Evolutionary conservation across 2,797 vertebrate genomes (phyloP), one percentile per base, ranked within the genome.

Genomic region (Tarsius wallacei): DNA sequence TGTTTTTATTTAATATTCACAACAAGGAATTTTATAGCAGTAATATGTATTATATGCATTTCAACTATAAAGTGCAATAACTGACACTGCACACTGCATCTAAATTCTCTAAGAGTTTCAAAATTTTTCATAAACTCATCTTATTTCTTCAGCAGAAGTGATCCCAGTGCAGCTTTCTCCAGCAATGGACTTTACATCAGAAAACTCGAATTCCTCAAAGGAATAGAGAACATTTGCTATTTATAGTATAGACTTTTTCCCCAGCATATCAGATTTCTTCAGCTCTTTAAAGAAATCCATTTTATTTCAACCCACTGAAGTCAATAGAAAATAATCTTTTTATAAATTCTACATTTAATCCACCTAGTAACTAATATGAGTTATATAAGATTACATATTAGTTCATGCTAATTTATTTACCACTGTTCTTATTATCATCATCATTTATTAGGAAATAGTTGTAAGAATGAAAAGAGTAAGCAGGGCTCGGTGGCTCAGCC

Each of bases 71-170:
- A 87, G 7, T 86, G 21, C n/a, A 96, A 78, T 64, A 89, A 28
- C 90, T 93, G 71, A 77, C 80, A 85, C 31, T 71, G 87, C 59
- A 93, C 17, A 87, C 28, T 70, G 22, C 61, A 89, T 84, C 81
- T 51, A 96, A 89, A 89, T 94, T 55, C 13, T 96, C 71, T 84
- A 97, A 95, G 36, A 57, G 36, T 78, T 93, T 87, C 89, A 86
- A 83, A 70, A 19, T 63, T 94, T 95, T 77, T 51, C 76, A 94
- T 59, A 94, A 96, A 76, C 14, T 64, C 47, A 89, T 91, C 26
- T 87, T 86, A 85, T 90, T 84, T 68, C 61, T 90, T 82, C 22
- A 89, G 21, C 55, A 96, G 55, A 86, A 87, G 26, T 77, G 63
- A 93, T 91, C 15, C 22, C 28, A 51, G 19, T 26, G 24, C 70